A percentile compares a stretch with the other conserved stretches of the same genome.
These are phyloP conservation scores for Andrena haemorrhoa DNA, from an alignment of 2,888 invertebrate species.

Conservation along the genomic window DNA sequence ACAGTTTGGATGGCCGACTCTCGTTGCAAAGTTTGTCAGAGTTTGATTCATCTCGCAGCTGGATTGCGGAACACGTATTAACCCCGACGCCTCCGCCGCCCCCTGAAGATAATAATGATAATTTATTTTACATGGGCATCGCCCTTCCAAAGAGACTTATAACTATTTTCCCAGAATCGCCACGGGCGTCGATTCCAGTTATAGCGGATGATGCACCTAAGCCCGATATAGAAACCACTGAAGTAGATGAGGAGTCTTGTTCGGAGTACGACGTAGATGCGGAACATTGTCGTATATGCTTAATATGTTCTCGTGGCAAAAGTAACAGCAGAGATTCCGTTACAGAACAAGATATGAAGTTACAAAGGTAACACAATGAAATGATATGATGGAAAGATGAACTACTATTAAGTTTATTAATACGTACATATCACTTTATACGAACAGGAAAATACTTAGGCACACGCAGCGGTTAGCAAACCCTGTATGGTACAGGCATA, in stretches of 20 bases:
- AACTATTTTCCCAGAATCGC: slow-evolving; percentile 88
- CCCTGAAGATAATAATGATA: slow-evolving; percentile 86
- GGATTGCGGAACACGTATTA: slow-evolving; percentile 78
- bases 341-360: slow-evolving; percentile 75
- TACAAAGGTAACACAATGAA: slow-evolving; percentile 73
- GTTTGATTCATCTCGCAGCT: slow-evolving; percentile 81
- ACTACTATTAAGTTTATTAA: slow-evolving; percentile 7
- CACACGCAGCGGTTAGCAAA: slow-evolving; percentile 92
- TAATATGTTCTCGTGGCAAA: slow-evolving; percentile 78
- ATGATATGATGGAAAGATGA: background rate
- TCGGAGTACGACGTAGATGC: slow-evolving; percentile 75
- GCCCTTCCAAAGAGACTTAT: slow-evolving; percentile 89
- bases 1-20: slow-evolving; percentile 81
- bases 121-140: slow-evolving; percentile 90
- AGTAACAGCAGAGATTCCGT: slow-evolving; percentile 62
- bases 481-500: slow-evolving; percentile 92
- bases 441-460: slow-evolving; percentile 86
- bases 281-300: slow-evolving; percentile 79
- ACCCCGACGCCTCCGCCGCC: slow-evolving; percentile 78
- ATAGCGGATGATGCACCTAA: slow-evolving; percentile 61
- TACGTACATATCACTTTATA: slow-evolving; percentile 14
- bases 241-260: slow-evolving; percentile 78
- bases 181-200: slow-evolving; percentile 59
- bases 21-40: slow-evolving; percentile 83
- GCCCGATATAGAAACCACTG: slow-evolving; percentile 66